phyloP scores from a whole-genome alignment of 1,140 invertebrate genomes.

The Megalopta genalis region DNA sequence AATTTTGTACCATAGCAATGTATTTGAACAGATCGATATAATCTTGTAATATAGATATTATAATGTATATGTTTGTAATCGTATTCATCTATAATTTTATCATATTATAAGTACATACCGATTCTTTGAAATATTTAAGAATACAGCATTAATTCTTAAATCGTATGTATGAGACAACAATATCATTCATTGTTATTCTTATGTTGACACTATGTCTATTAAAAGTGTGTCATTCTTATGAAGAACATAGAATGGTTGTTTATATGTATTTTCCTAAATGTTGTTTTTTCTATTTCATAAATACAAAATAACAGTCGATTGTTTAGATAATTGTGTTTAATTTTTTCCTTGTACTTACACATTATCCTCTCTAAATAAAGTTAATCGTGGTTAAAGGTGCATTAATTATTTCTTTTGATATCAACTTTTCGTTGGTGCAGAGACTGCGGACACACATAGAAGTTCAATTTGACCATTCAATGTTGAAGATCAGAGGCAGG shows the following conservation, averaged over 20 bases:
- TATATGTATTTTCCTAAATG: slow-evolving; percentile 16
- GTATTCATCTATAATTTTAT: slow-evolving; percentile 11
- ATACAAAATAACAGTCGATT: slow-evolving; percentile 14
- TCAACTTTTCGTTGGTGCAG: too few species aligned
- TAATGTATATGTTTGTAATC: slow-evolving; percentile 33
- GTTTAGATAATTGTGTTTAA: not conserved
- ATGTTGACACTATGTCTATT: not conserved
- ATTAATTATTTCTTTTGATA: not conserved
- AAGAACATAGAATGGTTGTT: slow-evolving; percentile 4
- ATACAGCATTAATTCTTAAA: not conserved
- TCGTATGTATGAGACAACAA: not conserved
- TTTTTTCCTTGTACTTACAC: not conserved
- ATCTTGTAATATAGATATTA: slow-evolving; percentile 32
- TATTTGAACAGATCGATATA: slow-evolving; percentile 9
- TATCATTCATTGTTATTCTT: slow-evolving; percentile 1
- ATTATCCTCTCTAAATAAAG: not conserved
- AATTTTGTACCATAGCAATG: slow-evolving; percentile 42
- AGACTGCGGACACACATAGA: too few species aligned
- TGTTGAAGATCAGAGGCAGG: too few species aligned
- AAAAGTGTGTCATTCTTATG: slow-evolving; percentile 12
- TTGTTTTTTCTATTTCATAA: slow-evolving; percentile 33
- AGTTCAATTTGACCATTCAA: too few species aligned
- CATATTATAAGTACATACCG: not conserved
- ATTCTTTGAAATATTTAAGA: slow-evolving; percentile 11
- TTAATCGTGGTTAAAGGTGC: not conserved